Evolutionary conservation across 1,140 invertebrate species (phyloP).

Genomic region (Uloborus diversus): DNA sequence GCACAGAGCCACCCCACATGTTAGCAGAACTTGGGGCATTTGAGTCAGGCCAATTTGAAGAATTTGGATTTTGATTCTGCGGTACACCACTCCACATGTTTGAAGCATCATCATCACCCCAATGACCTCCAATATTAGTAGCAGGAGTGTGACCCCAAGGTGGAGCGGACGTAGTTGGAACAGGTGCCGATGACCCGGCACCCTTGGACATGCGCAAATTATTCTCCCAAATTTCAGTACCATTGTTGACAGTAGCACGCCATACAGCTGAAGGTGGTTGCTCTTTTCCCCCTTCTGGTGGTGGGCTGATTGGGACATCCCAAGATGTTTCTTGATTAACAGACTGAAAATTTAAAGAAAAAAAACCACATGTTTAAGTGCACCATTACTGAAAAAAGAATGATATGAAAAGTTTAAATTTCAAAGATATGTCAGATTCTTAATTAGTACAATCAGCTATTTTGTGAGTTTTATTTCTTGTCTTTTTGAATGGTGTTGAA

Average conservation of each 20-base stretch:
- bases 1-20: constrained; percentile 32
- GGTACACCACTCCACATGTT: constrained; percentile 68
- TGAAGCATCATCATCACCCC: constrained; percentile 85
- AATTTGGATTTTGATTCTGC: constrained; percentile 68
- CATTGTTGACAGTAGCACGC: constrained; percentile 59
- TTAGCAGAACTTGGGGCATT: not conserved
- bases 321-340: constrained; percentile 93
- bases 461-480: not conserved
- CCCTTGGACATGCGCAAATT: constrained; percentile 77
- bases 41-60: constrained; percentile 23
- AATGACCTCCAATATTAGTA: constrained; percentile 90
- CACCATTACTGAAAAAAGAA: not conserved
- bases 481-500: too few species aligned
- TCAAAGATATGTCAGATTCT: not conserved
- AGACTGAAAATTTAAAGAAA: constrained; percentile 58
- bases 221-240: constrained; percentile 95
- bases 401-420: not conserved
- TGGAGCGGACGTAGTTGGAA: constrained; percentile 14
- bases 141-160: constrained; percentile 92
- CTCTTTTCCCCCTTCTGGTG: not conserved
- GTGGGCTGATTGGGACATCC: constrained; percentile 86
- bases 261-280: constrained; percentile 34
- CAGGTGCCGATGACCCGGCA: not conserved
- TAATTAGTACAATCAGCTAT: not conserved
- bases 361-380: not conserved